Evolutionary conservation across 2,113 vertebrate species (phyloP), one percentile per base, ranked within the genome.

Genomic region (Phalacrocorax carbo): DNA sequence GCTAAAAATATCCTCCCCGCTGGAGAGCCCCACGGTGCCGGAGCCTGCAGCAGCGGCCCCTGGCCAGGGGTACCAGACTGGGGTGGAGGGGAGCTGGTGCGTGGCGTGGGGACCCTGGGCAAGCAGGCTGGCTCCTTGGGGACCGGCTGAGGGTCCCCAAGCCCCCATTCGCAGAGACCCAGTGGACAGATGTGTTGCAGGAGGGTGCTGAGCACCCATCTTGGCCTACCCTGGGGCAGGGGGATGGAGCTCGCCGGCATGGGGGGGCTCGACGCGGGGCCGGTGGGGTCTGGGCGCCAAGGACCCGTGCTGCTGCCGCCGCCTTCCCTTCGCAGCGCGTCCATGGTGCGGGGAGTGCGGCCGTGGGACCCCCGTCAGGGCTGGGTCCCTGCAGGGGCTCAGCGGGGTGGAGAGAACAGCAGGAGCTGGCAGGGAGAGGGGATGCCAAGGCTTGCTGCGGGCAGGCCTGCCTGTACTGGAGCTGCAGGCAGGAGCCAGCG

Each of bases 31-130:
- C 1, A 8, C 11, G 13, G 57, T 11, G 17, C n/a, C 2, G 2
- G 40, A 1, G 18, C 51, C 8, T 0, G 70, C 25, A 5, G 36
- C 25, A n/a, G 48, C 8, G 9, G 30, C 27, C 60, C 15, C 18
- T 11, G 51, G 17, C 40, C 20, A 3, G 46, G 48, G 71, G 23
- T 42, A 38, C 60, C 2, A 0, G 20, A 1, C 7, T 11, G 3
- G 13, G 49, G 6, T 1, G 48, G 19, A 26, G 44, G 44, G 61
- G 8, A 10, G 38, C 62, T 7, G 32, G 55, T 38, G 8, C 1
- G 0, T 0, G 15, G 61, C 11, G 4, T 0, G 17, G 70, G 48
- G 32, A 15, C 62, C 6, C 2, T 27, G 54, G 29, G 66, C 1
- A 2, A 40, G n/a, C 2, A 8, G 27, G 32, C 32, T 46, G 58